These are phyloP conservation scores for Galemys pyrenaicus DNA, from an alignment of 2,113 vertebrate genomes.

Conservation along the genomic window DNA sequence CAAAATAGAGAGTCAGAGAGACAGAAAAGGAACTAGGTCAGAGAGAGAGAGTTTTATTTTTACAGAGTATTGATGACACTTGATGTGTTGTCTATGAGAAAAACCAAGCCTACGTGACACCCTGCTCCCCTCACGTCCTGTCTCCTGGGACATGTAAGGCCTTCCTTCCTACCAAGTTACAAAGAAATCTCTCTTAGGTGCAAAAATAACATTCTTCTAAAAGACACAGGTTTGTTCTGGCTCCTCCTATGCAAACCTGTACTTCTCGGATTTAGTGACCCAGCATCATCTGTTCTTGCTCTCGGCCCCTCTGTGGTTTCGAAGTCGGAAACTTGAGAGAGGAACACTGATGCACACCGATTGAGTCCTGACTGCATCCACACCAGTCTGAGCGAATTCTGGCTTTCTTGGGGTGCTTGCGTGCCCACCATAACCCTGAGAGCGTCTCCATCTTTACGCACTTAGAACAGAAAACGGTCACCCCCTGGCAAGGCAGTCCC, in stretches of 20 bases:
- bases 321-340: not conserved
- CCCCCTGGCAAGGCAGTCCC: not conserved
- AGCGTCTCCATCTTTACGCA: not conserved
- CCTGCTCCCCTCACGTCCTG: not conserved
- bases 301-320: not conserved
- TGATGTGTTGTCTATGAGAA: not conserved
- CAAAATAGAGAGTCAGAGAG: not conserved
- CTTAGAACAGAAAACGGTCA: not conserved
- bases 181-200: not conserved
- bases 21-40: not conserved
- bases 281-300: not conserved
- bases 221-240: not conserved
- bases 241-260: not conserved
- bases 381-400: not conserved
- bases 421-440: not conserved
- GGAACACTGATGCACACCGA: too few relatives aligned
- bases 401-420: not conserved
- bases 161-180: not conserved
- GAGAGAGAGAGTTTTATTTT: not conserved
- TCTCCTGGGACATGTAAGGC: not conserved
- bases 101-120: accelerated
- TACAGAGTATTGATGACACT: not conserved
- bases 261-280: not conserved
- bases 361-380: not conserved
- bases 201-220: not conserved